Conservation (phyloP, 2,113 vertebrate genomes). For the Dinomys branickii region DNA sequence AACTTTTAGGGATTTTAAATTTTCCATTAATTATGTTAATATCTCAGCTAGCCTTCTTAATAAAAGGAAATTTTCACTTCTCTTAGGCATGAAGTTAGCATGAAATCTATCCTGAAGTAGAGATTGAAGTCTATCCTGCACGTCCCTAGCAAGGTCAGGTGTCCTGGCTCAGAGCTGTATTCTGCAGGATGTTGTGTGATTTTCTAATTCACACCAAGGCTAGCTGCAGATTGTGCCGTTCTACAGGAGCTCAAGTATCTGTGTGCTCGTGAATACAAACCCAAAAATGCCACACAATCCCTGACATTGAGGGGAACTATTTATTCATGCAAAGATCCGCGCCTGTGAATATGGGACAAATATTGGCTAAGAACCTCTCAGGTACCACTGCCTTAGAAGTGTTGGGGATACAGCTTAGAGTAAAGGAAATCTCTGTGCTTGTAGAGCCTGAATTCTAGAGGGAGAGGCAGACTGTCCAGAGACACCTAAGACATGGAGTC, state of each 20-base stretch:
- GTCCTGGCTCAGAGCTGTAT: not conserved
- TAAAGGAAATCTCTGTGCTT: not conserved
- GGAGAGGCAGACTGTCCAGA: not conserved
- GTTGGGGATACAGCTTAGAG: not conserved
- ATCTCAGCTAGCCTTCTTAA: not conserved
- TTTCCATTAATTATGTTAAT: not conserved
- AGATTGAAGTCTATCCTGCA: not conserved
- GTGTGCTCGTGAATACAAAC: not conserved
- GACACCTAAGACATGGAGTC: not conserved
- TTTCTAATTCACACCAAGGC: slow-evolving; percentile 13
- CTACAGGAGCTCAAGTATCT: not conserved
- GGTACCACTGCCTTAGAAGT: not conserved
- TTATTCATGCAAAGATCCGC: not conserved
- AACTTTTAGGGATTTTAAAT: not conserved
- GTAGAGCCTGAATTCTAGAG: not conserved
- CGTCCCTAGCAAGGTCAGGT: not conserved
- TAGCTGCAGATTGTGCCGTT: not conserved
- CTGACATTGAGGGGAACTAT: not conserved
- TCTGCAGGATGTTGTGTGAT: not conserved
- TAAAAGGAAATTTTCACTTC: not conserved
- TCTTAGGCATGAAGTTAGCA: not conserved
- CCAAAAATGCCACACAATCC: not conserved
- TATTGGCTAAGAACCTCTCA: not conserved
- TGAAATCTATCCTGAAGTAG: not conserved
- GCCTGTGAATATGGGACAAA: not conserved